Percentiles rank a stretch among this genome's conserved stretches.
These are phyloP conservation scores for Catocala nupta DNA, from an alignment of 2,888 invertebrate genomes.

Conservation along the genomic window DNA sequence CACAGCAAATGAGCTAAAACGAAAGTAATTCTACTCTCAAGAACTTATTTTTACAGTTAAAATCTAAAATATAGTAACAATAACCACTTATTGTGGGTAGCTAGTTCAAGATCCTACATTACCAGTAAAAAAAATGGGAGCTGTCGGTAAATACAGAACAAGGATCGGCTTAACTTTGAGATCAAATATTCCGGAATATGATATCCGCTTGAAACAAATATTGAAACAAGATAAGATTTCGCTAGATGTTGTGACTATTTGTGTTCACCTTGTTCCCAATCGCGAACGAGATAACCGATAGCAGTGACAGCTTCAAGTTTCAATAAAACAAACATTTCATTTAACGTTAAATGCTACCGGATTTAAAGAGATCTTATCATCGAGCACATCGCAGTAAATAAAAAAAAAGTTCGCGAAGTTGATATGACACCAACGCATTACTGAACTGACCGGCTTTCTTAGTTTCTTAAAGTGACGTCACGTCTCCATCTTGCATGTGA, in stretches of 20 bases:
- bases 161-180: not conserved
- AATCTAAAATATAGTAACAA: too few relatives aligned
- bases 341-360: conserved; percentile 27
- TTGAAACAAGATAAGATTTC: conserved; percentile 38
- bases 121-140: too few relatives aligned
- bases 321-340: conserved; percentile 14
- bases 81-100: too few relatives aligned
- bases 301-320: conserved; percentile 21
- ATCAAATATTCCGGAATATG: conserved; percentile 17
- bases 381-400: conserved; percentile 20
- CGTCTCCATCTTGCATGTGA: conserved; percentile 3
- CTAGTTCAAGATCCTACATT: too few relatives aligned
- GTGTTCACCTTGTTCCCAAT: conserved; percentile 46
- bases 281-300: conserved; percentile 27
- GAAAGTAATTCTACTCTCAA: too few relatives aligned
- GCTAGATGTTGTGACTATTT: conserved; percentile 24
- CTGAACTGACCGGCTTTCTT: conserved; percentile 23
- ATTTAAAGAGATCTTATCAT: conserved; percentile 37
- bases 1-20: too few relatives aligned
- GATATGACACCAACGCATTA: conserved; percentile 22
- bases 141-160: not conserved
- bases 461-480: conserved; percentile 28
- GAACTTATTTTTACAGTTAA: too few relatives aligned
- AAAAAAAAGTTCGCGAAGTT: conserved; percentile 20
- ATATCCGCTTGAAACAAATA: conserved; percentile 35